Evolutionary conservation across 2,888 invertebrate species (phyloP).

Genomic region (Agrotis segetum): DNA sequence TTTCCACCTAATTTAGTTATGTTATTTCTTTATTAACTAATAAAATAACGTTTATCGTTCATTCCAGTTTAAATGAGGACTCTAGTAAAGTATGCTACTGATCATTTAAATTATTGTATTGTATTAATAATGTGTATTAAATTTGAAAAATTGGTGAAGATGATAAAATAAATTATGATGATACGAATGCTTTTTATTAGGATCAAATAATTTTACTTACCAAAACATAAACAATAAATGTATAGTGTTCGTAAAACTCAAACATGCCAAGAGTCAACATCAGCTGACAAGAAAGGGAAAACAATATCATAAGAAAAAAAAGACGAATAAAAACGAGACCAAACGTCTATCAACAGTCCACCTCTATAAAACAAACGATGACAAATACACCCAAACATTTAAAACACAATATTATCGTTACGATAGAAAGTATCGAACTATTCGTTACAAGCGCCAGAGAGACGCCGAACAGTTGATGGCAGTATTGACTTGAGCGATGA

Average conservation of each 20-base stretch:
- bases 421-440: conserved; percentile 67
- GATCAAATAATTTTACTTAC: not conserved
- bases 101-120: conserved; percentile 91
- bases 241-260: too few species aligned
- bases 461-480: conserved; percentile 85
- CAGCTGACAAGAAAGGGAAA: not conserved
- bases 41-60: conserved; percentile 89
- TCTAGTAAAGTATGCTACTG: conserved; percentile 88
- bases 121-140: conserved; percentile 90
- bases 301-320: not conserved
- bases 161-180: conserved; percentile 90
- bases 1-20: conserved; percentile 84
- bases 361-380: conserved; percentile 47
- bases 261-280: too few species aligned
- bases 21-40: conserved; percentile 89
- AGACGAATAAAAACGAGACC: conserved; percentile 28
- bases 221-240: too few species aligned
- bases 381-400: conserved; percentile 49
- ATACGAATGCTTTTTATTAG: conserved; percentile 77
- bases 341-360: conserved; percentile 13
- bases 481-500: conserved; percentile 87
- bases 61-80: conserved; percentile 90
- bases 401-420: conserved; percentile 63
- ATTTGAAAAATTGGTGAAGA: conserved; percentile 90
- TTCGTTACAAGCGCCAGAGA: conserved; percentile 83